Evolutionary conservation across 2,113 vertebrate species (phyloP).

Genomic region (Notechis scutatus): DNA sequence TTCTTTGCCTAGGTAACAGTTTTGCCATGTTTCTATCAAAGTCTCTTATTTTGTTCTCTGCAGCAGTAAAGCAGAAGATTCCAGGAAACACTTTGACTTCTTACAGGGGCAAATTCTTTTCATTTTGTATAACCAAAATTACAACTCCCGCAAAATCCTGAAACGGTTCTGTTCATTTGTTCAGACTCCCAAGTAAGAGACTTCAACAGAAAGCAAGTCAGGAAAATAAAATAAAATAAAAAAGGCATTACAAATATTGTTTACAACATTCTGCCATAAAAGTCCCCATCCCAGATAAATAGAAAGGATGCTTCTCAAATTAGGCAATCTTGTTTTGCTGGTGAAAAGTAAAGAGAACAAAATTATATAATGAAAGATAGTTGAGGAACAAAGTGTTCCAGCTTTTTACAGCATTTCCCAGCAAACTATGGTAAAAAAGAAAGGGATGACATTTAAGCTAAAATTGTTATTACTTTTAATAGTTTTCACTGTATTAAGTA

Average conservation of each 20-base stretch:
- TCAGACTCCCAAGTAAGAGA: neutral
- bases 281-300: neutral
- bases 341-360: neutral
- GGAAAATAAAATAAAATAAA: neutral
- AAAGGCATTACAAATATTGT: neutral
- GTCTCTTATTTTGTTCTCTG: neutral
- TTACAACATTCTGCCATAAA: neutral
- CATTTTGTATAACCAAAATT: neutral
- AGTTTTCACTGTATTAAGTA: neutral
- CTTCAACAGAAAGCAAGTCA: neutral
- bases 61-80: neutral
- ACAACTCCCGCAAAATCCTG: neutral
- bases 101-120: neutral
- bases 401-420: neutral
- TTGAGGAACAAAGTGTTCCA: neutral
- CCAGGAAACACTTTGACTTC: neutral
- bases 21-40: neutral
- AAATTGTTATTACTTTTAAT: neutral
- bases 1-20: neutral
- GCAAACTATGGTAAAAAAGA: neutral
- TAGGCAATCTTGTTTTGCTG: neutral
- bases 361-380: neutral
- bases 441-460: rapidly evolving
- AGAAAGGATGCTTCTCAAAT: neutral
- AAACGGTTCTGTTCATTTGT: neutral